These are phyloP conservation scores for Thermophis baileyi DNA, from an alignment of 2,113 vertebrate species.

Conservation along the genomic window DNA sequence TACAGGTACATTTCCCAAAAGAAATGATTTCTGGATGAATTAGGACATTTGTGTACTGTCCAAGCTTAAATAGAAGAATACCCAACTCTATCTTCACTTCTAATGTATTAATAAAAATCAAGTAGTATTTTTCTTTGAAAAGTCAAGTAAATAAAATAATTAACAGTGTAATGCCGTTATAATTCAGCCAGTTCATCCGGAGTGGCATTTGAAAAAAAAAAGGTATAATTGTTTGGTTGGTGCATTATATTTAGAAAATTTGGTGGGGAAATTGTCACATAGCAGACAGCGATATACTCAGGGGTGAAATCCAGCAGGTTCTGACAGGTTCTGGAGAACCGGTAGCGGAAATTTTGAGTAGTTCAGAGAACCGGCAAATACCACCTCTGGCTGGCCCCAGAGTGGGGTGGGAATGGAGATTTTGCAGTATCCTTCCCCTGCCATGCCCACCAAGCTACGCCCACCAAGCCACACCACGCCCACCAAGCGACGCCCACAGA, in stretches of 20 bases:
- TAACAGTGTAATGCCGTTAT: constrained; percentile 43
- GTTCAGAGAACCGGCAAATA: too few relatives aligned
- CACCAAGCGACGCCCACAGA: too few relatives aligned
- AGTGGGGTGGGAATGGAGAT: too few relatives aligned
- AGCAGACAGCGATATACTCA: constrained; percentile 4
- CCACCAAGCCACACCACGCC: too few relatives aligned
- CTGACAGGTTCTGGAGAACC: too few relatives aligned
- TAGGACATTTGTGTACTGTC: constrained; percentile 22
- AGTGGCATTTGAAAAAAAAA: constrained; percentile 24
- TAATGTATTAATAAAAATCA: constrained; percentile 27
- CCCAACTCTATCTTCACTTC: not conserved
- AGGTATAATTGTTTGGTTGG: constrained; percentile 26
- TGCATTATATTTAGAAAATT: constrained; percentile 39
- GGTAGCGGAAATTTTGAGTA: too few relatives aligned
- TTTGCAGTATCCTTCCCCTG: too few relatives aligned
- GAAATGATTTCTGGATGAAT: not conserved
- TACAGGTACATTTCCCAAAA: constrained; percentile 20
- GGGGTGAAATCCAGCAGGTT: too few relatives aligned
- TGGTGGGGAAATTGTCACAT: not conserved
- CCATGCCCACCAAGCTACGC: too few relatives aligned
- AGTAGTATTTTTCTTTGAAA: constrained; percentile 25
- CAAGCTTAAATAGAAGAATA: not conserved
- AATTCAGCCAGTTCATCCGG: constrained; percentile 43
- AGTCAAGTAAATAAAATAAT: constrained; percentile 55
- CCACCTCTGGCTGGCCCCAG: too few relatives aligned